These are phyloP conservation scores for Numenius arquata DNA, from an alignment of 2,113 vertebrate genomes.

Conservation along the genomic window DNA sequence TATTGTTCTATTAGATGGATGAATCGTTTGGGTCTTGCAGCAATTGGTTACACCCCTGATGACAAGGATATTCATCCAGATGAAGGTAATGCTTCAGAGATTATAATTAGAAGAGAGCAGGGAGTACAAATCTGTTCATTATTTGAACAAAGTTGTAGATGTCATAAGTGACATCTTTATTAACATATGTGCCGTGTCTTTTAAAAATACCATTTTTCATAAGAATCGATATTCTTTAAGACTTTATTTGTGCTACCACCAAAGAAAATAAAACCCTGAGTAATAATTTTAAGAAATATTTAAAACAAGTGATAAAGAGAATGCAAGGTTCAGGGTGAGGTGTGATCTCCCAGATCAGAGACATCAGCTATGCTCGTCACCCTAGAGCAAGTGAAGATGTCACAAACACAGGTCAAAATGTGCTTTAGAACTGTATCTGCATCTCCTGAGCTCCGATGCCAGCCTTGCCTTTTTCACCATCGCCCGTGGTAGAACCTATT, in stretches of 20 bases:
- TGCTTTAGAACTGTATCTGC: neutral
- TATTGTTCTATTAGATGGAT: constrained; percentile 80
- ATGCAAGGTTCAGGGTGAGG: neutral
- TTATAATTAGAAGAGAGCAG: neutral
- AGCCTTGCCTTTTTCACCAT: neutral
- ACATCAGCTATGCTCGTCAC: neutral
- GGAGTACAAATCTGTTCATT: neutral
- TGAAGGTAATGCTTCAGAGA: constrained; percentile 80
- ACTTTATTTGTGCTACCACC: neutral
- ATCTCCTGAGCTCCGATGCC: neutral
- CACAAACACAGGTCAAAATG: accelerated
- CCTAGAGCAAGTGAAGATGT: neutral
- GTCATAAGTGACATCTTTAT: neutral
- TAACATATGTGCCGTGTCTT: neutral
- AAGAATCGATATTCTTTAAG: neutral
- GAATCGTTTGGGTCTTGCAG: constrained; percentile 90
- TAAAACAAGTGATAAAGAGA: neutral
- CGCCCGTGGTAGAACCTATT: neutral
- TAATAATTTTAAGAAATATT: neutral
- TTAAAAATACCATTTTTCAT: neutral
- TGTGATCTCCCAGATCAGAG: neutral
- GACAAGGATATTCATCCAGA: constrained; percentile 89
- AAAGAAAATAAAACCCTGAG: neutral
- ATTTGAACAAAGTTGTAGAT: neutral
- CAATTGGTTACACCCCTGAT: constrained; percentile 91